These are phyloP conservation scores for Falco rusticolus DNA, from an alignment of 2,797 vertebrate genomes.

Conservation along the genomic window DNA sequence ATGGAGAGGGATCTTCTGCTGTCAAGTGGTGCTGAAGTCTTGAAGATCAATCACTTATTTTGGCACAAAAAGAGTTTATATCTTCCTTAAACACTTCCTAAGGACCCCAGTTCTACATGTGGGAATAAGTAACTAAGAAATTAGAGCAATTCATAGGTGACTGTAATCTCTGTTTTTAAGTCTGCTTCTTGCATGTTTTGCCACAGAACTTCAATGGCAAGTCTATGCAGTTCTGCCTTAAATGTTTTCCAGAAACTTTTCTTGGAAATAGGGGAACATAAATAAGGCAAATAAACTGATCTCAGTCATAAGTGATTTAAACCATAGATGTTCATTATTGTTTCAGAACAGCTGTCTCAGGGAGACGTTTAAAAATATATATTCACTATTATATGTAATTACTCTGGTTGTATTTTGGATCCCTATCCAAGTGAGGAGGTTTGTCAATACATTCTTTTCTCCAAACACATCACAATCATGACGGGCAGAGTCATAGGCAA, in stretches of 20 bases:
- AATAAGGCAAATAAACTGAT: background rate
- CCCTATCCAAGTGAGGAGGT: background rate
- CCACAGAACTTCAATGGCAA: background rate
- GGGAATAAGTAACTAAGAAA: background rate
- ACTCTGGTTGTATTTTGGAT: conserved; percentile 7
- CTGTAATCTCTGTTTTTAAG: background rate
- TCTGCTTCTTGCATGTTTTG: background rate
- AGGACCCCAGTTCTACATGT: background rate
- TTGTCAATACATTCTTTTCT: background rate
- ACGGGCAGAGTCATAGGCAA: background rate
- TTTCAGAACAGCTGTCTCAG: conserved; percentile 24
- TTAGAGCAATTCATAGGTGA: background rate
- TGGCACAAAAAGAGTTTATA: background rate
- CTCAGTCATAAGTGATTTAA: background rate
- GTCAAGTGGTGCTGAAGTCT: background rate
- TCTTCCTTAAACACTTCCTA: background rate
- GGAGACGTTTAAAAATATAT: background rate
- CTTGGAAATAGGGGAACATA: background rate
- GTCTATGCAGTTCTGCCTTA: background rate
- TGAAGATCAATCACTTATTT: background rate
- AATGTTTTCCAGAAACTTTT: background rate
- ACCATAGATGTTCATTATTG: background rate
- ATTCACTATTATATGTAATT: conserved; percentile 7
- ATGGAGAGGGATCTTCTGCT: background rate
- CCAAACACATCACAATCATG: background rate